These are phyloP conservation scores for Netelia fuscicornis DNA, from an alignment of 2,888 invertebrate genomes.

Conservation along the genomic window DNA sequence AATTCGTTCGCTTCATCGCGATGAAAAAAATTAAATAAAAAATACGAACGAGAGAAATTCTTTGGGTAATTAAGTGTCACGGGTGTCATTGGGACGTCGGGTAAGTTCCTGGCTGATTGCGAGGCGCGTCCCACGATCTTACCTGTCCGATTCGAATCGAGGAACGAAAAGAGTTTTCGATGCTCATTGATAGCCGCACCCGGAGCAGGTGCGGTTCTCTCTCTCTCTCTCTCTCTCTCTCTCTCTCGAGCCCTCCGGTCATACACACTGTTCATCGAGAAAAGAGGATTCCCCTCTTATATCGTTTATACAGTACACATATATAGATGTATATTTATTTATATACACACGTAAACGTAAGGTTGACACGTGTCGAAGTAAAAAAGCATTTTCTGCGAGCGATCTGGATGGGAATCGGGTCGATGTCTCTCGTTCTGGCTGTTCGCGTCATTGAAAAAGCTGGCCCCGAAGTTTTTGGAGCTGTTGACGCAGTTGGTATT, in stretches of 20 bases:
- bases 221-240: neutral
- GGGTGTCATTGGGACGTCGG: constrained; percentile 63
- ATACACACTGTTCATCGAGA: constrained; percentile 21
- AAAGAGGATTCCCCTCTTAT: constrained; percentile 45
- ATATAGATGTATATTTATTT: neutral
- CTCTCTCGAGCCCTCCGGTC: constrained; percentile 33
- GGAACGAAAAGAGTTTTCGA: constrained; percentile 44
- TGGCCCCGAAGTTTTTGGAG: constrained; percentile 21
- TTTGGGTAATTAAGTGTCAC: constrained; percentile 66
- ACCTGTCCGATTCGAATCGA: constrained; percentile 15
- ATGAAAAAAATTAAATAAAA: neutral
- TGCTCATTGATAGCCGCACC: constrained; percentile 68
- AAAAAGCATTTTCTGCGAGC: constrained; percentile 36
- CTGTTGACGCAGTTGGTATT: constrained; percentile 23
- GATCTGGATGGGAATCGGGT: constrained; percentile 60
- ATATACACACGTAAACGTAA: constrained; percentile 1
- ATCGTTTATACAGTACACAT: neutral
- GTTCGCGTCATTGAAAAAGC: constrained; percentile 23
- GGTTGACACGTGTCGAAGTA: constrained; percentile 44
- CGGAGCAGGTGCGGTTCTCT: constrained; percentile 60
- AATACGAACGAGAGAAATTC: constrained; percentile 49
- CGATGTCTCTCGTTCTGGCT: constrained; percentile 53
- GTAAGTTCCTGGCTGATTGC: constrained; percentile 44
- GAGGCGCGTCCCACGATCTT: constrained; percentile 32
- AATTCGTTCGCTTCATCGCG: constrained; percentile 10